A percentile compares a stretch with the other conserved stretches of the same genome.
Conservation (phyloP, 2,888 invertebrate genomes). For the Pristionchus mayeri region DNA sequence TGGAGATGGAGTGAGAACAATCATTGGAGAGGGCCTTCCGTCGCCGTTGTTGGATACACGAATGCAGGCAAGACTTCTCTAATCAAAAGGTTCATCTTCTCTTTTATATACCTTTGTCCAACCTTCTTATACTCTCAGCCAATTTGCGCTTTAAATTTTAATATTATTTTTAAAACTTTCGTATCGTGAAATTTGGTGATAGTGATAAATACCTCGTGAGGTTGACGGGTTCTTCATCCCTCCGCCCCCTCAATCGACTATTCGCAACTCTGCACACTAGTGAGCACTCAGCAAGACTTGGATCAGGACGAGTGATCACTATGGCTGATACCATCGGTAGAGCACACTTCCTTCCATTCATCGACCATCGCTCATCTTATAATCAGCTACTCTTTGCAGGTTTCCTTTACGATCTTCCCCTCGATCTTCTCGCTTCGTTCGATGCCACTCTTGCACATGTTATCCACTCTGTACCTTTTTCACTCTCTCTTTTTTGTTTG, state of each 20-base stretch:
- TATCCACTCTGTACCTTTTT: conserved; percentile 82
- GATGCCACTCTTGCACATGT: conserved; percentile 88
- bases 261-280: conserved; percentile 91
- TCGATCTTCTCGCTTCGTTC: conserved; percentile 86
- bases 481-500: too few species aligned
- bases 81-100: conserved; percentile 79
- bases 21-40: conserved; percentile 6
- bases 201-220: too few species aligned
- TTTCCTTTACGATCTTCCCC: conserved; percentile 89
- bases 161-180: too few species aligned
- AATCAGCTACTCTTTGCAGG: conserved; percentile 79
- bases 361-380: too few species aligned
- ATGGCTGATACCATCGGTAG: conserved; percentile 87
- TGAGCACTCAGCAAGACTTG: conserved; percentile 83
- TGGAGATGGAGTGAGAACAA: not conserved
- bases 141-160: too few species aligned
- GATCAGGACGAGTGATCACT: conserved; percentile 81
- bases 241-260: conserved; percentile 84
- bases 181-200: too few species aligned
- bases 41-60: conserved; percentile 68
- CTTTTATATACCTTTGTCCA: too few species aligned
- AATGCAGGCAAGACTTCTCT: conserved; percentile 73
- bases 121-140: too few species aligned
- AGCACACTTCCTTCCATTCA: too few species aligned
- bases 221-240: too few species aligned